A percentile compares a stretch with the other conserved stretches of the same genome.
phyloP scores from a whole-genome alignment of 2,113 vertebrate genomes.

The Mastomys natalensis region DNA sequence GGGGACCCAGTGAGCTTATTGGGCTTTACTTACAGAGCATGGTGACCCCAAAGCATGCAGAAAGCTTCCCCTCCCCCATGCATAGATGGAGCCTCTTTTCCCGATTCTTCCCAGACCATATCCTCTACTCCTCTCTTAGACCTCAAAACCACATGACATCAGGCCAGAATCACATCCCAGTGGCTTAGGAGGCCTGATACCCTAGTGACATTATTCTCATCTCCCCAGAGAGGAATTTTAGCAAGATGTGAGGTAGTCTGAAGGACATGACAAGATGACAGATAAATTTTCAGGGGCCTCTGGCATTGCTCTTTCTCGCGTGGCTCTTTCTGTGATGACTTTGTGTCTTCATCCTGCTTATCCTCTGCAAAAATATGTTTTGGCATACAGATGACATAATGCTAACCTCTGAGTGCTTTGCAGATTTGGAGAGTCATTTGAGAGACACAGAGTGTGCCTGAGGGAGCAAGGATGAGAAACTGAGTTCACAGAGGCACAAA shows the following conservation, averaged over 20 bases:
- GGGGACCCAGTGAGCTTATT: not conserved
- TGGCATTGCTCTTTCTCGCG: not conserved
- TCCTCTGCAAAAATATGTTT: not conserved
- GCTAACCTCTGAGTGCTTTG: not conserved
- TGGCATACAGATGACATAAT: too few relatives aligned
- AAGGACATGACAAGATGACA: not conserved
- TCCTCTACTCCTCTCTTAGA: too few relatives aligned
- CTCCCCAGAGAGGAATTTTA: not conserved
- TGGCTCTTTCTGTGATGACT: not conserved
- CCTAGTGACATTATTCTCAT: not conserved
- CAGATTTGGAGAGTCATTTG: not conserved
- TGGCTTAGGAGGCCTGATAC: not conserved
- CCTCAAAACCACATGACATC: too few relatives aligned
- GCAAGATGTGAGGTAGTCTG: not conserved
- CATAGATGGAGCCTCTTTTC: not conserved
- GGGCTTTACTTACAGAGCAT: not conserved
- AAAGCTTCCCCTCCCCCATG: fast-evolving
- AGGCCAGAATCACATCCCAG: not conserved
- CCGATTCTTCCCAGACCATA: fast-evolving
- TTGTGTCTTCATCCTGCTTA: not conserved
- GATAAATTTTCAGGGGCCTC: not conserved
- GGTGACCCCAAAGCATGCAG: not conserved
- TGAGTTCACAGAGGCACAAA: not conserved
- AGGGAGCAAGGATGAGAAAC: not conserved
- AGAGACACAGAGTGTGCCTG: not conserved